These are phyloP conservation scores for Holacanthus passer DNA, from an alignment of 2,113 vertebrate genomes.

Conservation along the genomic window DNA sequence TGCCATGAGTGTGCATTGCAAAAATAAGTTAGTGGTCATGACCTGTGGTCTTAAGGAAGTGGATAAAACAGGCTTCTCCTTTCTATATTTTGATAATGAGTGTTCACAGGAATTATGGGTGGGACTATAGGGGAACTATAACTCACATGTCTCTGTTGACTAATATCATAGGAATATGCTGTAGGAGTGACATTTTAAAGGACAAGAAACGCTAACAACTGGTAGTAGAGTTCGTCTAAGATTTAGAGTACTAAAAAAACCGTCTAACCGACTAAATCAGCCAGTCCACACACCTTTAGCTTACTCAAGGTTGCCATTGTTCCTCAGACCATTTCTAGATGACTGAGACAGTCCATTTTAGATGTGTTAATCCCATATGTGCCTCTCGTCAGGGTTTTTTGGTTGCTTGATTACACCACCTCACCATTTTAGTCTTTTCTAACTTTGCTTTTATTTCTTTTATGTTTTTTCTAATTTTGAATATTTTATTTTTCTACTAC, in stretches of 20 bases:
- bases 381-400: too few relatives aligned
- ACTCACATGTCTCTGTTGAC: constrained; percentile 5
- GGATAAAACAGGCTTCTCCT: constrained; percentile 40
- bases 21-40: constrained; percentile 21
- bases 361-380: too few relatives aligned
- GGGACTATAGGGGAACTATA: background rate
- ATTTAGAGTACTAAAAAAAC: too few relatives aligned
- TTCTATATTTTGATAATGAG: constrained; percentile 36
- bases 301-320: background rate
- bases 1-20: constrained; percentile 6
- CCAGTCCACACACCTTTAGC: background rate
- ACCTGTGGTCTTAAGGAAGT: constrained; percentile 42
- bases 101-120: constrained; percentile 16
- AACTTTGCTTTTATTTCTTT: background rate
- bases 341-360: background rate
- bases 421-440: too few relatives aligned
- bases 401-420: too few relatives aligned
- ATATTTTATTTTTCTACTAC: background rate
- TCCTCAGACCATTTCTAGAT: background rate
- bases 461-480: background rate
- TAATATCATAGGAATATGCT: background rate
- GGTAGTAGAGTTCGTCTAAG: too few relatives aligned
- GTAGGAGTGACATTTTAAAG: background rate
- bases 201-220: too few relatives aligned
- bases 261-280: too few relatives aligned